These are phyloP conservation scores for Rhea pennata DNA, from an alignment of 2,113 vertebrate species.

Conservation along the genomic window DNA sequence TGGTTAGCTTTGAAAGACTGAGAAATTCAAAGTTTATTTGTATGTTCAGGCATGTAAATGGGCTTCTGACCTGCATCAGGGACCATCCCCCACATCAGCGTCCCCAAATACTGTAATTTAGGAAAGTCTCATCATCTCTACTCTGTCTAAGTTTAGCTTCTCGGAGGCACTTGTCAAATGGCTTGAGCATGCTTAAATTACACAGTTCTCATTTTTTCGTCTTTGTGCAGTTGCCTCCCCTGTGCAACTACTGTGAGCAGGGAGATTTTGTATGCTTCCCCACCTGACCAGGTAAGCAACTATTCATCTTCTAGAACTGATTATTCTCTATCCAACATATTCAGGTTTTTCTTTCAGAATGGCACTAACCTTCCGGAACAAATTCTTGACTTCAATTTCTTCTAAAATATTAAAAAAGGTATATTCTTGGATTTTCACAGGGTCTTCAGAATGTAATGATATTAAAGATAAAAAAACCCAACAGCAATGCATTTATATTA, in stretches of 20 bases:
- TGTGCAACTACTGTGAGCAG: background rate
- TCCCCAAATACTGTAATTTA: background rate
- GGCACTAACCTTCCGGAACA: background rate
- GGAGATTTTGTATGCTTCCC: background rate
- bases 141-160: background rate
- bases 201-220: background rate
- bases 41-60: background rate
- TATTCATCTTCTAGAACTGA: background rate
- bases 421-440: conserved; percentile 5
- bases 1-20: background rate
- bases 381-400: conserved; percentile 2
- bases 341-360: background rate
- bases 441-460: background rate
- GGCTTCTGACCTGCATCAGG: background rate
- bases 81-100: accelerated
- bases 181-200: background rate
- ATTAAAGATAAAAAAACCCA: background rate
- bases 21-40: conserved; percentile 21
- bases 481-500: background rate
- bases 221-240: background rate
- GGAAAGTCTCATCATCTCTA: background rate
- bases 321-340: conserved; percentile 3
- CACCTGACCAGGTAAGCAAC: conserved; percentile 1
- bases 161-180: background rate
- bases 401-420: background rate